Percentiles rank a stretch among this genome's conserved stretches.
Evolutionary conservation across 2,888 invertebrate species (phyloP).

Genomic region (Villa cingulata): DNA sequence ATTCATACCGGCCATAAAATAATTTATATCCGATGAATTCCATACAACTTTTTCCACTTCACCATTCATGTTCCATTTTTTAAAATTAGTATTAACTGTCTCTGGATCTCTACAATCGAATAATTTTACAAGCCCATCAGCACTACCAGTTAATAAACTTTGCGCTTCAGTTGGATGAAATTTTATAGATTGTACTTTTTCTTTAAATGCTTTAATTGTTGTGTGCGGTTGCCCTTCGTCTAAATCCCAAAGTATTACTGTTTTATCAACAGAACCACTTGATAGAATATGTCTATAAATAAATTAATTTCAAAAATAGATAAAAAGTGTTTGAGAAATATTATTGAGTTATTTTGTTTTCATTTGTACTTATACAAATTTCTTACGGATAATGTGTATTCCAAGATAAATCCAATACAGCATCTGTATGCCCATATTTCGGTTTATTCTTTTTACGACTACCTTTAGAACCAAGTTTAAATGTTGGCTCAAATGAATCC

Average conservation of each 20-base stretch:
- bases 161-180: constrained; percentile 79
- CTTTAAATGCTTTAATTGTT: constrained; percentile 56
- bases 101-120: constrained; percentile 74
- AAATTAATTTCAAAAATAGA: neutral
- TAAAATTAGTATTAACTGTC: constrained; percentile 31
- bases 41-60: constrained; percentile 81
- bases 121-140: constrained; percentile 65
- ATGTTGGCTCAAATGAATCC: constrained; percentile 78
- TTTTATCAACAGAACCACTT: constrained; percentile 83
- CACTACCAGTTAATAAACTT: constrained; percentile 67
- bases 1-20: constrained; percentile 52
- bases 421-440: constrained; percentile 69
- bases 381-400: constrained; percentile 58
- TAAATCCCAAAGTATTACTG: constrained; percentile 84
- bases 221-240: constrained; percentile 64
- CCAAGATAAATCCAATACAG: constrained; percentile 86
- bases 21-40: constrained; percentile 66
- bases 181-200: constrained; percentile 70
- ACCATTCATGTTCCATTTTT: constrained; percentile 49
- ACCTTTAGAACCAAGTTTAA: constrained; percentile 59
- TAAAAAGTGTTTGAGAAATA: neutral
- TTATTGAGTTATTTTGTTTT: too few relatives aligned
- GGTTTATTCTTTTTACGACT: constrained; percentile 59
- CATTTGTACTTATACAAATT: neutral
- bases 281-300: constrained; percentile 64